Conservation (phyloP, 2,888 invertebrate genomes). For the Steinernema hermaphroditum region DNA sequence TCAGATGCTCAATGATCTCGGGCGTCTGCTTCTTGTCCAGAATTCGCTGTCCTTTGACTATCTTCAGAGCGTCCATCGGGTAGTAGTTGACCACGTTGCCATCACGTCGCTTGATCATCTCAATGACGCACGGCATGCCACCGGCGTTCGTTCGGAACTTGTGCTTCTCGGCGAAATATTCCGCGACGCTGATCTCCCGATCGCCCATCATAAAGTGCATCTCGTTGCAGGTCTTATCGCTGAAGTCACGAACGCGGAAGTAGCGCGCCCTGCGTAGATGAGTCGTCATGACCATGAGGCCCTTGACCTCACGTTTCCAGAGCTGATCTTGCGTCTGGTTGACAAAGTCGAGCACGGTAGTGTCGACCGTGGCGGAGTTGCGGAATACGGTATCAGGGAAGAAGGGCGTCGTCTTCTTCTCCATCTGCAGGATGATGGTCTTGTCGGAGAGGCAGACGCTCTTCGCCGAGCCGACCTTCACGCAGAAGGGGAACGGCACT, state of each 20-base stretch:
- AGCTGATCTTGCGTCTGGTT: not conserved
- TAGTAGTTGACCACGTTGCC: not conserved
- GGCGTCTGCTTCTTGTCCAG: not conserved
- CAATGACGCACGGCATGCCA: not conserved
- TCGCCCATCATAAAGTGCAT: not conserved
- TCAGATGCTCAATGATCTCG: slow-evolving; percentile 15
- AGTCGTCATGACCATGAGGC: slow-evolving; percentile 21
- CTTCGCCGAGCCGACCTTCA: not conserved
- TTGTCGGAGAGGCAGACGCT: not conserved
- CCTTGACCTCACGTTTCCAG: not conserved
- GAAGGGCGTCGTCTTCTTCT: slow-evolving; percentile 11
- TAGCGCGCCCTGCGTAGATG: not conserved
- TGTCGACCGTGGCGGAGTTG: not conserved
- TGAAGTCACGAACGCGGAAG: slow-evolving; percentile 6
- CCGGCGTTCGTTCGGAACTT: not conserved
- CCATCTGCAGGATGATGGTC: not conserved
- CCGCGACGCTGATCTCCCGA: not conserved
- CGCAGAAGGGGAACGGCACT: not conserved
- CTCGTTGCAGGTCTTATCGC: not conserved
- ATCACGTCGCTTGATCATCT: not conserved
- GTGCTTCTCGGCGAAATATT: not conserved
- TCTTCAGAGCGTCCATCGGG: not conserved
- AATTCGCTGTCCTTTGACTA: not conserved
- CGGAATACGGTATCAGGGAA: not conserved
- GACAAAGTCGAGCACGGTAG: too few species aligned